These are phyloP conservation scores for Prenolepis imparis DNA, from an alignment of 2,888 invertebrate species.

Conservation along the genomic window DNA sequence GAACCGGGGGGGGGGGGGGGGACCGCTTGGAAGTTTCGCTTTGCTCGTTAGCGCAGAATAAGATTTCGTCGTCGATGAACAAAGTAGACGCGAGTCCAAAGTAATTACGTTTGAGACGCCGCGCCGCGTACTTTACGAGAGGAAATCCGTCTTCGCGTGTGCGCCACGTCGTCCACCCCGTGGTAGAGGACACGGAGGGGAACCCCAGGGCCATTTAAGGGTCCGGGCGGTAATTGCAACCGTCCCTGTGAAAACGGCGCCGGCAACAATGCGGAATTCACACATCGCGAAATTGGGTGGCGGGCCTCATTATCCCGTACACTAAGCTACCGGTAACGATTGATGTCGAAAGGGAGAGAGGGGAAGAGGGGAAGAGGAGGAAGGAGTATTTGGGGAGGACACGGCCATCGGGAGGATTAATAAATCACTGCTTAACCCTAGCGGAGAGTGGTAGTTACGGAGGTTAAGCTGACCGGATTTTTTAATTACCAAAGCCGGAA, in stretches of 20 bases:
- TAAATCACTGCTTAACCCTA: slow-evolving; percentile 43
- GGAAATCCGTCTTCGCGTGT: slow-evolving; percentile 61
- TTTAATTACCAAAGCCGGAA: slow-evolving; percentile 22
- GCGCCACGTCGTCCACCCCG: slow-evolving; percentile 21
- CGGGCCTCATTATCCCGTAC: slow-evolving; percentile 52
- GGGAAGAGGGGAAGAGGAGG: no score
- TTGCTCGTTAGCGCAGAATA: slow-evolving; percentile 66
- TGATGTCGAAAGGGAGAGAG: slow-evolving; percentile 12
- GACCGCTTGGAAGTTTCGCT: slow-evolving; percentile 63
- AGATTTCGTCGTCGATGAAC: slow-evolving; percentile 69
- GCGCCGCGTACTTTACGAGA: slow-evolving; percentile 43
- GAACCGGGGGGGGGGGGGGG: slow-evolving; percentile 30
- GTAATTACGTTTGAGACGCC: slow-evolving; percentile 68
- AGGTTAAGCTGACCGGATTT: background rate
- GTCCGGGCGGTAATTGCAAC: slow-evolving; percentile 47
- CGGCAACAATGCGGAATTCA: slow-evolving; percentile 54
- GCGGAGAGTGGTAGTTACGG: background rate
- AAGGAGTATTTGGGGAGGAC: background rate
- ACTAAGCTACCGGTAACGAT: slow-evolving; percentile 38
- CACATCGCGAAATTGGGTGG: slow-evolving; percentile 53
- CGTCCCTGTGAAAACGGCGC: slow-evolving; percentile 45
- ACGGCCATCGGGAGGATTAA: slow-evolving; percentile 33
- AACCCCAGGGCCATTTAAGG: slow-evolving; percentile 41
- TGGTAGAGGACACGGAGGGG: background rate
- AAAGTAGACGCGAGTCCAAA: slow-evolving; percentile 62